A percentile compares a stretch with the other conserved stretches of the same genome.
phyloP scores from a whole-genome alignment of 2,113 vertebrate species.

The Perognathus longimembris region DNA sequence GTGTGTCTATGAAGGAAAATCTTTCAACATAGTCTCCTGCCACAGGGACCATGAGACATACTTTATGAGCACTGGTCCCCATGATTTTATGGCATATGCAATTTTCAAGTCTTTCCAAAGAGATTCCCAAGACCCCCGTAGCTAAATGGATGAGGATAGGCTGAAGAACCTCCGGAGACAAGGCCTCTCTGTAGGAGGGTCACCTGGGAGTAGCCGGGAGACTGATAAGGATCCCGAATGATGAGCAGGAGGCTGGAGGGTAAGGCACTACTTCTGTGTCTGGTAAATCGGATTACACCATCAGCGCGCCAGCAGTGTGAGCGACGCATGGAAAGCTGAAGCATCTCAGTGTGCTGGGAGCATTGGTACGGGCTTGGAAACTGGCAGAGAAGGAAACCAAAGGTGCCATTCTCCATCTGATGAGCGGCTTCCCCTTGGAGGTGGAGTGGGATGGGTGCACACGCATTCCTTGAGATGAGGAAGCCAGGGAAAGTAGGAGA shows the following conservation, averaged over 20 bases:
- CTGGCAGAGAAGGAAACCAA: background rate
- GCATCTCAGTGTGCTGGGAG: background rate
- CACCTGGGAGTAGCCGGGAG: background rate
- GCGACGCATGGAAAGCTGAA: fast-evolving
- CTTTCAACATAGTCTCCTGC: background rate
- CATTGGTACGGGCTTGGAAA: background rate
- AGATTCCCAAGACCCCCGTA: background rate
- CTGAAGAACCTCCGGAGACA: background rate
- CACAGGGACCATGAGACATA: background rate
- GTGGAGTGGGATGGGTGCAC: background rate
- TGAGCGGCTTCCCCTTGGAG: background rate
- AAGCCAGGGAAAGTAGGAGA: background rate
- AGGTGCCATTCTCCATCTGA: background rate
- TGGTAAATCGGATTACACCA: background rate
- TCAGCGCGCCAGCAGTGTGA: background rate
- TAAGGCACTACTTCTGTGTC: background rate
- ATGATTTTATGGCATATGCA: too few relatives aligned
- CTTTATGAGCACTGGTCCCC: background rate
- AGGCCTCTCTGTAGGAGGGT: background rate
- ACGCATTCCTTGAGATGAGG: background rate
- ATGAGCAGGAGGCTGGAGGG: background rate
- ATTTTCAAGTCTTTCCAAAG: background rate
- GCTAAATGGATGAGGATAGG: background rate
- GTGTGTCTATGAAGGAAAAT: background rate
- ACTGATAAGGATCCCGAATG: background rate